A percentile compares a stretch with the other conserved stretches of the same genome.
Conservation (phyloP, 1,140 invertebrate species). For the Pissodes strobi region DNA sequence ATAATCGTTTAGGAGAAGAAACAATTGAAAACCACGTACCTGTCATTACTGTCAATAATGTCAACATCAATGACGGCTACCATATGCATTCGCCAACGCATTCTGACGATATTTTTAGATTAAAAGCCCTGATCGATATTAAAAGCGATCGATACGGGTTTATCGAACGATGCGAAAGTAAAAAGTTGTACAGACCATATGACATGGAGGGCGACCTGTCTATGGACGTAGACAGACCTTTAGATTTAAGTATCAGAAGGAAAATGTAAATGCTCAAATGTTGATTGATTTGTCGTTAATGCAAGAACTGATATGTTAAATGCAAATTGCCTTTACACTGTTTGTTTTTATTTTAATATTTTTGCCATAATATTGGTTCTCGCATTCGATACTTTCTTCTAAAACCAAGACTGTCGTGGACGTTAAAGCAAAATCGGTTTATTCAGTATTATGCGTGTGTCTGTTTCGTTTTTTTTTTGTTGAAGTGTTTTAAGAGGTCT, state of each 20-base stretch:
- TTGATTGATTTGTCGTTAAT: no score
- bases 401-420: no score
- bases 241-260: slow-evolving; percentile 44
- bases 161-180: slow-evolving; percentile 23
- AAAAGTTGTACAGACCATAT: slow-evolving; percentile 16
- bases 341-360: no score
- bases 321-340: no score
- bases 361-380: no score
- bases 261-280: slow-evolving; percentile 2
- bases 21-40: slow-evolving; percentile 22
- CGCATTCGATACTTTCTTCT: no score
- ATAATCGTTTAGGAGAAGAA: background rate
- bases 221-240: slow-evolving; percentile 43
- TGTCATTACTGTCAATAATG: slow-evolving; percentile 30
- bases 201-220: slow-evolving; percentile 18
- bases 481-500: no score
- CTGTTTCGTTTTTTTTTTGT: no score
- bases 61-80: slow-evolving; percentile 30
- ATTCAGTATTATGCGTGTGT: no score
- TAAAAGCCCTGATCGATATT: slow-evolving; percentile 38
- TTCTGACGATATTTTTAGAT: slow-evolving; percentile 28
- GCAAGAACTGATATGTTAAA: no score
- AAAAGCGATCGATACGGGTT: slow-evolving; percentile 30
- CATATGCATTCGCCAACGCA: slow-evolving; percentile 22
- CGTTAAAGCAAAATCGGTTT: no score